phyloP scores from a whole-genome alignment of 2,888 invertebrate species.

The Altica lythri region DNA sequence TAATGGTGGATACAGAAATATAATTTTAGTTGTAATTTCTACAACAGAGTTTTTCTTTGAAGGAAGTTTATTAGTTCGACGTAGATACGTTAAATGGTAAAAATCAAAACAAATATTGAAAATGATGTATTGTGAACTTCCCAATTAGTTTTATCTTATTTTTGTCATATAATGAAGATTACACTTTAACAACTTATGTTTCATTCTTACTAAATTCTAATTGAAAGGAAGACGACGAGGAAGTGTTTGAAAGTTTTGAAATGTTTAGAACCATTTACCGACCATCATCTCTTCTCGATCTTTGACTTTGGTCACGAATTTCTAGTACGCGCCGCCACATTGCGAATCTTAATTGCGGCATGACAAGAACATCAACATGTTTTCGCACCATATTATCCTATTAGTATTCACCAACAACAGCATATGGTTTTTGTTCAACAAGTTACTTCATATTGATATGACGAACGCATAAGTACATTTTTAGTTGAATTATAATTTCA shows the following conservation, averaged over 20 bases:
- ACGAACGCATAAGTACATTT: not conserved
- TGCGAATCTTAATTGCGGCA: constrained; percentile 33
- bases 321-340: constrained; percentile 28
- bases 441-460: constrained; percentile 6
- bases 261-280: constrained; percentile 21
- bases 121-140: too few relatives aligned
- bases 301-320: constrained; percentile 30
- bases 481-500: too few relatives aligned
- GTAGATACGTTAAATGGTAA: too few relatives aligned
- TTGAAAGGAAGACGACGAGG: constrained; percentile 6
- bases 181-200: too few relatives aligned
- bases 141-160: too few relatives aligned
- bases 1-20: too few relatives aligned
- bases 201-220: constrained; percentile 9
- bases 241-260: constrained; percentile 7
- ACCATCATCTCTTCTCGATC: constrained; percentile 29
- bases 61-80: too few relatives aligned
- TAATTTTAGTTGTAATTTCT: too few relatives aligned
- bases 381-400: constrained; percentile 34
- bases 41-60: too few relatives aligned
- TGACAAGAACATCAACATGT: constrained; percentile 33
- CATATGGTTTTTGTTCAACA: constrained; percentile 22
- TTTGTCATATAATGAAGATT: too few relatives aligned
- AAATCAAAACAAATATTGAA: too few relatives aligned
- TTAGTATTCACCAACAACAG: constrained; percentile 31